Evolutionary conservation across 2,888 invertebrate species (phyloP).

Genomic region (Hipparchia semele): DNA sequence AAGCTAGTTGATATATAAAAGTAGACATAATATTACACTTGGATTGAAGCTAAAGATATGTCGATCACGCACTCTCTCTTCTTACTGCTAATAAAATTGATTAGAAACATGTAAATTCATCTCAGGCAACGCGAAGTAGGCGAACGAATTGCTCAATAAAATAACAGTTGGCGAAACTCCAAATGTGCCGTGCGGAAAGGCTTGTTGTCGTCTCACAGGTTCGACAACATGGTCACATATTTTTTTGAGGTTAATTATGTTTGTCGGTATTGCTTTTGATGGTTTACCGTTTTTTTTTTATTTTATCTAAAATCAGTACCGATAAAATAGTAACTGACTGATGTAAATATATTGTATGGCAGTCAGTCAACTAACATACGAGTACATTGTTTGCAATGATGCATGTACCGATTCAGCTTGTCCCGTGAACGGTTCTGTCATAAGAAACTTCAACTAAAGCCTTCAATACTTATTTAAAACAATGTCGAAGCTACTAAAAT

Average conservation of each 20-base stretch:
- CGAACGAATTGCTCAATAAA: slow-evolving; percentile 57
- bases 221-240: slow-evolving; percentile 56
- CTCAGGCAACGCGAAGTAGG: slow-evolving; percentile 54
- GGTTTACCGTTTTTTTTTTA: not conserved
- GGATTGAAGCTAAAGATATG: slow-evolving; percentile 16
- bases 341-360: too few species aligned
- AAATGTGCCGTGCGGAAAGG: slow-evolving; percentile 49
- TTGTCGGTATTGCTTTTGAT: not conserved
- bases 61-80: slow-evolving; percentile 31
- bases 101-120: slow-evolving; percentile 57
- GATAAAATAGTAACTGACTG: too few species aligned
- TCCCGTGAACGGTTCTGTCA: too few species aligned
- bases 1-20: not conserved
- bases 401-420: too few species aligned
- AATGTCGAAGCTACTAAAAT: too few species aligned
- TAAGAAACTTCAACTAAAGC: too few species aligned
- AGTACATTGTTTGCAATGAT: too few species aligned
- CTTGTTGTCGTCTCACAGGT: slow-evolving; percentile 47
- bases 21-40: not conserved
- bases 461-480: too few species aligned
- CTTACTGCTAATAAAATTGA: slow-evolving; percentile 39
- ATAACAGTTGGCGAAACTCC: slow-evolving; percentile 64
- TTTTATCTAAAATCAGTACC: not conserved
- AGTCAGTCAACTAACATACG: too few species aligned
- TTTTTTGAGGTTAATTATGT: slow-evolving; percentile 25